Base-by-base conservation (phyloP, 2,888 invertebrate genomes). In the Colletes collaris region DNA sequence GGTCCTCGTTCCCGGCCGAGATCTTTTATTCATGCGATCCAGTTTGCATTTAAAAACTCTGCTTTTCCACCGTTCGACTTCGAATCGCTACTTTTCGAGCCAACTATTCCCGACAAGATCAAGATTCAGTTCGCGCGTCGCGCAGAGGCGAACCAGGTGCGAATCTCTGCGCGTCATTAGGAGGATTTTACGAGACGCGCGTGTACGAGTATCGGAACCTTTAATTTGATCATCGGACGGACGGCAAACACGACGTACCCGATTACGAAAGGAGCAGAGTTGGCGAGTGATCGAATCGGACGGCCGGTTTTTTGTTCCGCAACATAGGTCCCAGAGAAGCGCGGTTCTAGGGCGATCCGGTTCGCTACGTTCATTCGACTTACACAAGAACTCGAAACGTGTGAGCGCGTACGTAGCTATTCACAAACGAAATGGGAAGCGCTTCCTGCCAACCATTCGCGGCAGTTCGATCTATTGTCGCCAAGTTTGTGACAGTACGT, bases 401-500 rank as follows among this genome's bases (percentile, higher is more conserved):
- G 79, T 60, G 74, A 62, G 78, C 74, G 72, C 72, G 79, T 71
- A 76, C 86, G 80, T 79, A 79, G 79, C 76, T 84, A 85, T 88
- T 90, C 85, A 84, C 86, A 87, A 90, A 87, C 91, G 88, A 87
- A 87, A 88, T 89, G 87, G 88, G 88, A 87, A 89, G 85, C 87
- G 84, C 86, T 89, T 90, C 90, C 90, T 90, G 88, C 83, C 83
- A 81, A 70, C 83, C 86, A 84, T 89, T 87, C 88, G 88, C 83
- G 79, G 67, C 84, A 86, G 85, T 85, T 86, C 89, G 83, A 88
- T 87, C 86, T 85, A 89, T 89, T 90, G 89, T 89, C 82, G 68
- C 46, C 55, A 81, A 85, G 85, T 83, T 78, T 82, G 63, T 71
- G 84, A 75, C 82, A 49, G 69, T 79, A 74, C 69, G 73, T 58